Evolutionary conservation across 2,888 invertebrate species (phyloP), one percentile per base, ranked within the genome.

Genomic region (Yponomeuta malinellus): DNA sequence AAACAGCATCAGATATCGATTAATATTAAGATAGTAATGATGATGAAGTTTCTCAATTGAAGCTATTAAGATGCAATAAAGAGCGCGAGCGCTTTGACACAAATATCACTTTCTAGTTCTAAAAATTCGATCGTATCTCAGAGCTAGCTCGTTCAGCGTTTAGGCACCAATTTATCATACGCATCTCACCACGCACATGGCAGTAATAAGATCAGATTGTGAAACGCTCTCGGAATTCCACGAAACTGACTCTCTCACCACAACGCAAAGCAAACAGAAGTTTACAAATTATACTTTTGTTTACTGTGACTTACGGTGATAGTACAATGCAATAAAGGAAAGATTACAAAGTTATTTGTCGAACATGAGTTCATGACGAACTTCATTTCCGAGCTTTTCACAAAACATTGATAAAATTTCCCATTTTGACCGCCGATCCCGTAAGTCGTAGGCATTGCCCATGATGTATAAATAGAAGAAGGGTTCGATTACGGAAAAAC

Each of bases 191-290:
- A 59, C 52, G 52, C 52, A 59, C 52, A 59, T 59, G 6, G 52
- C 52, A 59, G 12, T 59, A 59, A 59, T 59, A 59, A 59, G 52
- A 59, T 59, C 52, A 59, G 52, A 59, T 59, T 59, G 52, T 59
- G 52, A 59, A 59, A 59, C 15, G 52, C 52, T 15, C 52, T 59
- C 15, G 52, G 52, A 59, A 59, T 59, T 59, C 52, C 52, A 59
- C 52, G 52, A 59, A 59, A 59, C 52, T 59, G 52, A 59, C 52
- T 59, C 52, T 59, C 52, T 59, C 52, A 15, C 15, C 52, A 59
- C 52, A 59, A 59, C 12, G 12, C 52, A 1, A 15, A 15, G 15
- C 1, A 4, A 15, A 59, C 52, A 59, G 52, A 59, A 59, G 52
- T 59, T 43, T 12, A 59, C 52, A 15, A 15, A 59, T 43, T 43